Evolutionary conservation across 2,888 invertebrate species (phyloP).

Genomic region (Torymus texanus): DNA sequence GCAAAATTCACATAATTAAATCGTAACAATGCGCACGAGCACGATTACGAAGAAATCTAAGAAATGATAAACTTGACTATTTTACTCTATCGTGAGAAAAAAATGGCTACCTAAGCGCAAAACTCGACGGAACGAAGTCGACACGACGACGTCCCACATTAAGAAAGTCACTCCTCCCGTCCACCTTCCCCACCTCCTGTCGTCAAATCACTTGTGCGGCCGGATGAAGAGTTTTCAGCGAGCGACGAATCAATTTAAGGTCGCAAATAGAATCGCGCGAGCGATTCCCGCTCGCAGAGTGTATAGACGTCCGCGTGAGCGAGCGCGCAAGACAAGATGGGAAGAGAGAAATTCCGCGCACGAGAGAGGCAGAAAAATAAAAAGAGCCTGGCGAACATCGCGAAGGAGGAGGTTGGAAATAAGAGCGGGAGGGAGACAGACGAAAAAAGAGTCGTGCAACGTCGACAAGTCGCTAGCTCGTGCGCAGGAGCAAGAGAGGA

Average conservation of each 20-base stretch:
- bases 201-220: constrained; percentile 41
- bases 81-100: not conserved
- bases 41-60: not conserved
- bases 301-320: constrained; percentile 18
- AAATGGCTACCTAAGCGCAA: not conserved
- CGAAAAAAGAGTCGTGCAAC: constrained; percentile 1
- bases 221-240: constrained; percentile 21
- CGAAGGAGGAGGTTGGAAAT: not conserved
- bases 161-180: constrained; percentile 42
- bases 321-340: not conserved
- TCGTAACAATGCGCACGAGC: too few relatives aligned
- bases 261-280: constrained; percentile 68
- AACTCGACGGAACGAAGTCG: not conserved
- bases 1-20: too few relatives aligned
- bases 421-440: not conserved
- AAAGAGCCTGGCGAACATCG: not conserved
- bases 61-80: not conserved
- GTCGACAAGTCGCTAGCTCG: constrained; percentile 52
- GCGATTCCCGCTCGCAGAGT: not conserved
- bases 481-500: not conserved
- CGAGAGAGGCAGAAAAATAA: not conserved
- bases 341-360: not conserved
- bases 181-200: not conserved
- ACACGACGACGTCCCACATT: constrained; percentile 30
- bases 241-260: constrained; percentile 67